phyloP scores from a whole-genome alignment of 2,113 vertebrate species.

The Cavia aperea region DNA sequence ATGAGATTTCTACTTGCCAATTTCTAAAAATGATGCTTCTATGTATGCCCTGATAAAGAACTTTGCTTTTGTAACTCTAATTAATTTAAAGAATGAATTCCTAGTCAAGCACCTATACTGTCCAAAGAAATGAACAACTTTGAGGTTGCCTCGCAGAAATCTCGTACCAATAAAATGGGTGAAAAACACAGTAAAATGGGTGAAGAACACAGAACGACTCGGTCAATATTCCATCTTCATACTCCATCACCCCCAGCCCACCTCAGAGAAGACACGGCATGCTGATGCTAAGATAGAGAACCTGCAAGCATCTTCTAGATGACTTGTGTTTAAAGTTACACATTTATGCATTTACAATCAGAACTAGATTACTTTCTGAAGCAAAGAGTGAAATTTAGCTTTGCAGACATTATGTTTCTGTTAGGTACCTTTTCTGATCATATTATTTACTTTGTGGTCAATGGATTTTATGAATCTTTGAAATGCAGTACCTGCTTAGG shows the following conservation, averaged over 20 bases:
- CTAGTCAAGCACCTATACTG: not conserved
- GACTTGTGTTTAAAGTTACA: not conserved
- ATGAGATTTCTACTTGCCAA: conserved; percentile 32
- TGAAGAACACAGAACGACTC: not conserved
- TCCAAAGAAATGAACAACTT: conserved; percentile 39
- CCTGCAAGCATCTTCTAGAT: not conserved
- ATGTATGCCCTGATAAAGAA: not conserved
- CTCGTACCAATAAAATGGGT: not conserved
- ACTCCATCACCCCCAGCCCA: not conserved
- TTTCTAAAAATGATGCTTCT: conserved; percentile 11
- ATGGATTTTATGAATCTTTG: not conserved
- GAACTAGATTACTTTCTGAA: not conserved
- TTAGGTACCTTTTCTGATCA: not conserved
- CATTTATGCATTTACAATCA: not conserved
- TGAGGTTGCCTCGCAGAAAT: not conserved
- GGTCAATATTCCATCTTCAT: not conserved
- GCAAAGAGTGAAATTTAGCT: not conserved
- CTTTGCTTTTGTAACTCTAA: conserved; percentile 29
- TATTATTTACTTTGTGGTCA: not conserved
- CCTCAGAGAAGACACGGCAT: not conserved
- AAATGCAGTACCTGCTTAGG: not conserved
- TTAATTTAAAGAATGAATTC: conserved; percentile 44
- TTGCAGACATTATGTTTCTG: not conserved
- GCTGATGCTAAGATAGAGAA: too few species aligned
- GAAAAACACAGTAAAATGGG: too few species aligned